Evolutionary conservation across 1,140 invertebrate genomes (phyloP), one percentile per base, ranked within the genome.

Genomic region (Andrena cerasifolii): DNA sequence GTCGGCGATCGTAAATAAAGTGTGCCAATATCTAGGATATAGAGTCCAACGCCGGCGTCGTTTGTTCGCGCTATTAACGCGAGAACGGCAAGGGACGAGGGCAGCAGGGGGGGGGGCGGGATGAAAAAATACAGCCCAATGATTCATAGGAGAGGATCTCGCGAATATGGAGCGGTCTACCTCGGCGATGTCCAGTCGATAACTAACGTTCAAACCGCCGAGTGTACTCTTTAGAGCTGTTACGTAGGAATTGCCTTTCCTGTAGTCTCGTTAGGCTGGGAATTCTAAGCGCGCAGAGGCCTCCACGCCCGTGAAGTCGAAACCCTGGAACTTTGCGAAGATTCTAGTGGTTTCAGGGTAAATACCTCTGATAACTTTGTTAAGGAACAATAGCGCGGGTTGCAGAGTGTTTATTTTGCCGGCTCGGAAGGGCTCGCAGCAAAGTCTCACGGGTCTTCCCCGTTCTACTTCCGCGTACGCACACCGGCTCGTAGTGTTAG

Each of bases 21-120:
- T 71, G 74, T 81, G 63, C 70, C 72, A 79, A 80, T 86, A 86
- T 87, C 83, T 81, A 53, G 80, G 47, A 74, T 80, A 83, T 49
- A 56, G 59, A 78, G 49, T 80, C 56, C 67, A 71, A 45, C 54
- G 24, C 54, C 62, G 70, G 45, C 72, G 51, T 53, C 53, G 61
- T 54, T 53, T 47, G 43, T 49, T 40, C 31, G 62, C 12, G 49
- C 14, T 26, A 58, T 71, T 58, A 49, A 26, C 36, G 54, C 61
- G 61, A 40, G n/a, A n/a, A n/a, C n/a, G n/a, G n/a, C n/a, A n/a
- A n/a, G n/a, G n/a, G n/a, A n/a, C n/a, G n/a, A n/a, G n/a, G n/a
- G 16, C 36, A 5, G 36, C 36, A 16, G n/a, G 26, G 33, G n/a
- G 3, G 4, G 26, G 14, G 12, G 21, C 28, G n/a, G 26, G 47